These are phyloP conservation scores for Sisyra terminalis DNA, from an alignment of 2,888 invertebrate genomes.

Conservation along the genomic window DNA sequence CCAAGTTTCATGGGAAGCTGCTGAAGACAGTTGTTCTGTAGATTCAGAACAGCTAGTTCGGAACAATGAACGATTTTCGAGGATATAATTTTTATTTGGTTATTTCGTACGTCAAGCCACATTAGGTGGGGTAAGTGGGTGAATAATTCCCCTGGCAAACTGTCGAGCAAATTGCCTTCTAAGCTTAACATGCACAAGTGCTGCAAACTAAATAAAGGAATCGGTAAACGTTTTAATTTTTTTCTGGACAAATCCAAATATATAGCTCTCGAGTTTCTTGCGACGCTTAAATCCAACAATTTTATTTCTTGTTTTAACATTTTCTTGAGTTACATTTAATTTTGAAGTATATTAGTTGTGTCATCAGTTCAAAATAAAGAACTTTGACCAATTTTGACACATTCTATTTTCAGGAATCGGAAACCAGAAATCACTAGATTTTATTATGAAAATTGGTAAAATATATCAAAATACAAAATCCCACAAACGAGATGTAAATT, in stretches of 20 bases:
- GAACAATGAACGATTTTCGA: neutral
- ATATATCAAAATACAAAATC: too few relatives aligned
- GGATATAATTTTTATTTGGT: neutral
- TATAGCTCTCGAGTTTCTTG: neutral
- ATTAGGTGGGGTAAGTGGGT: neutral
- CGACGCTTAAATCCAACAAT: too few relatives aligned
- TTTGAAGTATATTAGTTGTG: too few relatives aligned
- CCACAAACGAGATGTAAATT: too few relatives aligned
- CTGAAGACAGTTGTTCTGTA: slow-evolving; percentile 1
- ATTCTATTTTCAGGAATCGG: too few relatives aligned
- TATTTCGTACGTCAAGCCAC: slow-evolving; percentile 3
- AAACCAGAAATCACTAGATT: too few relatives aligned
- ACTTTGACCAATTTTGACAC: too few relatives aligned
- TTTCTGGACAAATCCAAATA: neutral
- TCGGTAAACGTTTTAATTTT: neutral
- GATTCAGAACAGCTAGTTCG: neutral
- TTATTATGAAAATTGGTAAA: too few relatives aligned
- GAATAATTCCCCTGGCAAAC: neutral
- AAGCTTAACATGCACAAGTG: slow-evolving; percentile 4
- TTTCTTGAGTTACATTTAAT: too few relatives aligned
- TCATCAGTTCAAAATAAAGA: too few relatives aligned
- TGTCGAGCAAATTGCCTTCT: neutral
- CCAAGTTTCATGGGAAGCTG: slow-evolving; percentile 1
- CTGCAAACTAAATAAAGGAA: neutral
- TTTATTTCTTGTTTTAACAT: too few relatives aligned